Conservation (phyloP, 2,888 invertebrate genomes). For the Amblyteles armatorius region DNA sequence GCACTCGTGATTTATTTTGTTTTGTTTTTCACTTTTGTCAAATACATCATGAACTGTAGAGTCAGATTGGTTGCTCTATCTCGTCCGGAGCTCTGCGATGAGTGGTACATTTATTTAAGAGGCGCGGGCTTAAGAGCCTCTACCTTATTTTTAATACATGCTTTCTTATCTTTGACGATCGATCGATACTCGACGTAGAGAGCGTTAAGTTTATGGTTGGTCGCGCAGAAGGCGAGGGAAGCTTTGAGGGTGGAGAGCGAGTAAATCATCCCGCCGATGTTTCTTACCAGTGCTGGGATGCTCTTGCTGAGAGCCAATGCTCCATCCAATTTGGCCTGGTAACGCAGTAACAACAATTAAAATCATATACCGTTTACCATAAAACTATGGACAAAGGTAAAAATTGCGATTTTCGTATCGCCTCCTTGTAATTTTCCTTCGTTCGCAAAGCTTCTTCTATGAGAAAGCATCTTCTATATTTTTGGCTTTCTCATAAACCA, state of each 20-base stretch:
- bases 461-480: no score
- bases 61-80: not conserved
- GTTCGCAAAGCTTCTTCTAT: no score
- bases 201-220: constrained; percentile 26
- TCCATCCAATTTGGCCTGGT: constrained; percentile 27
- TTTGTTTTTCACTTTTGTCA: not conserved
- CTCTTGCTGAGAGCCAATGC: constrained; percentile 30
- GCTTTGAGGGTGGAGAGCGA: constrained; percentile 33
- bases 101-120: not conserved
- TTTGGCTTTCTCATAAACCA: no score
- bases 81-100: not conserved
- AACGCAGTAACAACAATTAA: not conserved
- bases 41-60: not conserved
- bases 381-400: no score
- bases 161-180: constrained; percentile 18
- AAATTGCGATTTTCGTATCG: no score
- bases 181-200: constrained; percentile 6
- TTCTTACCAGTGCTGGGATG: constrained; percentile 19
- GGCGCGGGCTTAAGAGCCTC: not conserved
- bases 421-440: no score
- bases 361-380: not conserved
- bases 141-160: constrained; percentile 57
- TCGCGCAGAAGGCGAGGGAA: constrained; percentile 48
- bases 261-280: constrained; percentile 18
- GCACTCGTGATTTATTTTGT: not conserved